Evolutionary conservation across 64 coral and sea anemone genomes (phyloP), one percentile per base, ranked within the genome.

Genomic region (Stichodactyla helianthus): DNA sequence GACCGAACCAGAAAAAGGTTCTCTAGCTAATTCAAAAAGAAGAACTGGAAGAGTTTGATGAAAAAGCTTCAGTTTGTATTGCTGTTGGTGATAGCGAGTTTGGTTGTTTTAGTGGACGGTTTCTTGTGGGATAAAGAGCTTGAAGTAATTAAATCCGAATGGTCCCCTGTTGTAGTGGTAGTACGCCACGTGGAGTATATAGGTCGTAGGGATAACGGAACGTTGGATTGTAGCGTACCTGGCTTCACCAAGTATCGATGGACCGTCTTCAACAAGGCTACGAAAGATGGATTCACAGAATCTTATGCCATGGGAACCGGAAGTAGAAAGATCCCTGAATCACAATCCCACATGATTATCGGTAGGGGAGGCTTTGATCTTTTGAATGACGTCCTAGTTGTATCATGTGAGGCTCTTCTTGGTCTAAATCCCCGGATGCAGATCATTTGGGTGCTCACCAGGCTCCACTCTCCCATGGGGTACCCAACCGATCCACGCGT

Each of bases 141-240:
- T 52, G 84, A 87, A 54, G 10, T 92, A 14, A 31, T 92, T 54
- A 51, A 71, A 56, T 82, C 81, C 13, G 71, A 89, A 51, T 90
- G 88, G 88, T 87, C 57, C 16, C 35, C 80, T 7, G 82, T 89
- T 1, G 82, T 89, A 3, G 80, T 97, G 12, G 85, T 79, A 55
- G 28, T 97, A 28, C 88, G 94, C n/a, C 94, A 97, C 56, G 91
- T 97, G 44, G 94, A 97, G 63, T 97, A 92, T 54, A 90, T 97
- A 11, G 94, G 94, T 12, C 88, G 84, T n/a, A 51, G 27, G 1
- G 94, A 97, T 28, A 97, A 97, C 53, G 94, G 94, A 1, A 97
- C 94, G 10, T 79, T 97, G n/a, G 91, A 97, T 55, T 97, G 94
- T 31, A 86, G 84, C 70, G 59, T 97, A 20, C 91, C 94, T 52